phyloP scores from a whole-genome alignment of 92 coral and sea anemone genomes.

The Bergia sp. region DNA sequence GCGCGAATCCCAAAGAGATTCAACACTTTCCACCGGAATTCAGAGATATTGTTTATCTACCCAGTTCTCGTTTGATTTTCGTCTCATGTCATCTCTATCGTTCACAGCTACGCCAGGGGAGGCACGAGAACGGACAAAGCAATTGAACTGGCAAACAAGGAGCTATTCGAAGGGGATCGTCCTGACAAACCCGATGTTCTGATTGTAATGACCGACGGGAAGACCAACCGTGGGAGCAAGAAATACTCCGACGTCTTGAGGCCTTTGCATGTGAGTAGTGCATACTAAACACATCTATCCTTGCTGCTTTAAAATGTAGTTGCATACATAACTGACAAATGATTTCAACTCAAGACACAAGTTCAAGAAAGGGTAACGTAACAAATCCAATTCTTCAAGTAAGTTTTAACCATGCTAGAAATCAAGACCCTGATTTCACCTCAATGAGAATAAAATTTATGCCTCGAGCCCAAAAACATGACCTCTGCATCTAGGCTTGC shows the following conservation, averaged over 20 bases:
- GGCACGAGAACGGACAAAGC: slow-evolving; percentile 72
- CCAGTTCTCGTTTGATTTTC: too few species aligned
- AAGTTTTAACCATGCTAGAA: too few species aligned
- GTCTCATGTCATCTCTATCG: background rate
- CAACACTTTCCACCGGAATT: background rate
- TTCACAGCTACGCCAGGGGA: slow-evolving; percentile 49
- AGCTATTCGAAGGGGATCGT: slow-evolving; percentile 62
- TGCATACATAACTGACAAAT: too few species aligned
- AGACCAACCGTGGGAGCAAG: slow-evolving; percentile 54
- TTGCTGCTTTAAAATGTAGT: too few species aligned
- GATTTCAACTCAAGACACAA: too few species aligned
- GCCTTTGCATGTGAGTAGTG: slow-evolving; percentile 55
- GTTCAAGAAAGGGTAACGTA: too few species aligned
- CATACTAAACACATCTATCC: background rate
- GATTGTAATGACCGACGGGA: slow-evolving; percentile 78
- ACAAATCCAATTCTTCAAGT: too few species aligned
- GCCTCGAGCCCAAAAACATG: too few species aligned
- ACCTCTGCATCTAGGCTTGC: too few species aligned
- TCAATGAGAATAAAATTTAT: too few species aligned
- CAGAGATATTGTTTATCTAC: too few species aligned
- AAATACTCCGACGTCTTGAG: slow-evolving; percentile 58
- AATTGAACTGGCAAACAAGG: slow-evolving; percentile 50
- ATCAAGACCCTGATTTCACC: too few species aligned
- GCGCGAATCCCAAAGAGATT: background rate
- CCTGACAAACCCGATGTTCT: slow-evolving; percentile 60